Base-by-base conservation (phyloP, 1,140 invertebrate genomes). In the Harpegnathos saltator region DNA sequence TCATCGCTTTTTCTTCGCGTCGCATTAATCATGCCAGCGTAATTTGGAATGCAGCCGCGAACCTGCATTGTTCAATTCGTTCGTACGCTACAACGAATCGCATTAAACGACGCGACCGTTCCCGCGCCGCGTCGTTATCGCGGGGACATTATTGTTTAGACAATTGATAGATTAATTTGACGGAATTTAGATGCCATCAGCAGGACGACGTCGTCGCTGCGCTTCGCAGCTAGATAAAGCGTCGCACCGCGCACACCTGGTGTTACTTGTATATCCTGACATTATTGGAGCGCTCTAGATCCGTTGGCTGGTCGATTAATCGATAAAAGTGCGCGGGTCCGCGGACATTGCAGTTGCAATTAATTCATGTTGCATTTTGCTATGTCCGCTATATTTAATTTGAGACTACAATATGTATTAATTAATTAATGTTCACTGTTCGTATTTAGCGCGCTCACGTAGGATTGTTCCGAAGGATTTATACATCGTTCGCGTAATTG, bases 1-100 rank as follows among this genome's bases (percentile, higher is more conserved):
- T 80, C 48, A 44, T 48, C 38, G 9, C 11, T 80, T 58, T n/a
- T 71, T 69, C 33, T 68, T 71, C 7, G 26, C 65, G 7, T 59
- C 15, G 26, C 44, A 69, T 80, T 58, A 48, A 80, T 71, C 52
- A 71, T 38, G 5, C 44, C 14, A 65, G 22, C 29, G 19, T 19
- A 52, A 54, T 54, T 38, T 17, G 7, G 26, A 15, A 15, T 52
- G 0, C 38, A 75, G 12, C 65, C 52, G 9, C 52, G 9, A n/a
- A 14, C 11, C 7, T 44, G 15, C n/a, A 52, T 33, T 52, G 24
- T 80, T 44, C 71, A 19, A 69, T 78, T 68, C 33, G 58, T 71
- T 80, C 71, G 22, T 9, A 65, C 17, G 69, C 58, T 50, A 80
- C 19, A 58, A 3, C 26, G 26, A 65, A 65, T 65, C 54, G 29